phyloP scores from a whole-genome alignment of 2,888 invertebrate genomes.

The Gymnosoma rotundatum region DNA sequence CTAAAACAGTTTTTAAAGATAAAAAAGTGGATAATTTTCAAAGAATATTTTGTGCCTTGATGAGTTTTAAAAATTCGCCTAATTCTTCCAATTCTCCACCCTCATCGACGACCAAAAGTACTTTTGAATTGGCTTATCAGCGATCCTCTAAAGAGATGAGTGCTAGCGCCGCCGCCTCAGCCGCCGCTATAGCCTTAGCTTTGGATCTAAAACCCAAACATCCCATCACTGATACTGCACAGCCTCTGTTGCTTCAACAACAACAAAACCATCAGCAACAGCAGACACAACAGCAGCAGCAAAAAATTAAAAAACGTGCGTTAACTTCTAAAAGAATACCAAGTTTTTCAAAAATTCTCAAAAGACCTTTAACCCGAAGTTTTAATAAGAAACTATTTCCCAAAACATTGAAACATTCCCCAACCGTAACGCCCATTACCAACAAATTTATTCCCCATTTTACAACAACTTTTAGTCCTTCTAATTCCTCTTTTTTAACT shows the following conservation, averaged over 20 bases:
- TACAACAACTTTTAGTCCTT: conserved; percentile 36
- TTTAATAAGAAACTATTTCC: conserved; percentile 52
- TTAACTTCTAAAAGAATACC: conserved; percentile 66
- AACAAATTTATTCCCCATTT: conserved; percentile 30
- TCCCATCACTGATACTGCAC: conserved; percentile 43
- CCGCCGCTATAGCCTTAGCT: conserved; percentile 75
- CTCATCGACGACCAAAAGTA: conserved; percentile 60
- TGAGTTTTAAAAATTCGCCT: conserved; percentile 57
- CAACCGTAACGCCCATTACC: conserved; percentile 1
- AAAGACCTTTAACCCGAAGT: conserved; percentile 65
- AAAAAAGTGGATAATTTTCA: conserved; percentile 9
- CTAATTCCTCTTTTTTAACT: conserved; percentile 64
- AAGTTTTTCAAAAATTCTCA: conserved; percentile 55
- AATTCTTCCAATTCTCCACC: conserved; percentile 69
- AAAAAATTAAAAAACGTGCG: conserved; percentile 76
- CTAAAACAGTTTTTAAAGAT: background rate
- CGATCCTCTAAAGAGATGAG: conserved; percentile 67
- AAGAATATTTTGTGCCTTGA: conserved; percentile 28
- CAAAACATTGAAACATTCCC: conserved; percentile 7
- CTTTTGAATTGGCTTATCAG: conserved; percentile 43
- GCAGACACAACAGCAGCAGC: conserved; percentile 58
- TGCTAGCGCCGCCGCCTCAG: conserved; percentile 77
- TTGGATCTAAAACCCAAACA: conserved; percentile 77
- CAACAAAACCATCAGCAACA: conserved; percentile 60
- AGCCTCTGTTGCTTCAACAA: conserved; percentile 57